These are phyloP conservation scores for Prolemur simus DNA, from an alignment of 2,113 vertebrate genomes.

Conservation along the genomic window DNA sequence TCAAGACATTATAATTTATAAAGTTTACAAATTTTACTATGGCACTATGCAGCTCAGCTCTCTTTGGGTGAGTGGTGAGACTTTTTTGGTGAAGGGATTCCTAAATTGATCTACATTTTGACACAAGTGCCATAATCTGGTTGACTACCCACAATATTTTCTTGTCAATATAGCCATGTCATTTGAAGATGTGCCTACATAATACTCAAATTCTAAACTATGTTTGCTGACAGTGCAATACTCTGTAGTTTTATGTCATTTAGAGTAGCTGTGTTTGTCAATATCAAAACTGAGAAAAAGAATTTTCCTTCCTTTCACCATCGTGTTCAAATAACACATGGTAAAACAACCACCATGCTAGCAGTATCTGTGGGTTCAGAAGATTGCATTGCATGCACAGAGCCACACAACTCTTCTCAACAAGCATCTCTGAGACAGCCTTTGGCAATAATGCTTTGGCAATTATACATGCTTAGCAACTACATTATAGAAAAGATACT, in stretches of 20 bases:
- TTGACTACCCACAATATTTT: not conserved
- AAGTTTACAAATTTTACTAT: not conserved
- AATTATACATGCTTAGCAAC: not conserved
- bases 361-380: not conserved
- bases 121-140: not conserved
- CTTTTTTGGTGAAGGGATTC: not conserved
- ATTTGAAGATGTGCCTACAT: not conserved
- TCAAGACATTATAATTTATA: no score
- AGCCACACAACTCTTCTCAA: not conserved
- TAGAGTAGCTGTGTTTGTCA: not conserved
- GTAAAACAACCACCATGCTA: accelerated
- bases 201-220: not conserved
- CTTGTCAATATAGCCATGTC: no score
- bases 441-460: not conserved
- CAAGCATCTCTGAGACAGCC: not conserved
- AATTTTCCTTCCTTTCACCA: not conserved
- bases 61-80: not conserved
- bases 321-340: not conserved
- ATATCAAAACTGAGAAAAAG: not conserved
- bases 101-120: not conserved
- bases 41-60: accelerated
- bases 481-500: not conserved
- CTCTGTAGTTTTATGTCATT: not conserved
- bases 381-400: not conserved
- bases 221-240: not conserved